phyloP scores from a whole-genome alignment of 1,140 invertebrate species.

The Theocolax elegans region DNA sequence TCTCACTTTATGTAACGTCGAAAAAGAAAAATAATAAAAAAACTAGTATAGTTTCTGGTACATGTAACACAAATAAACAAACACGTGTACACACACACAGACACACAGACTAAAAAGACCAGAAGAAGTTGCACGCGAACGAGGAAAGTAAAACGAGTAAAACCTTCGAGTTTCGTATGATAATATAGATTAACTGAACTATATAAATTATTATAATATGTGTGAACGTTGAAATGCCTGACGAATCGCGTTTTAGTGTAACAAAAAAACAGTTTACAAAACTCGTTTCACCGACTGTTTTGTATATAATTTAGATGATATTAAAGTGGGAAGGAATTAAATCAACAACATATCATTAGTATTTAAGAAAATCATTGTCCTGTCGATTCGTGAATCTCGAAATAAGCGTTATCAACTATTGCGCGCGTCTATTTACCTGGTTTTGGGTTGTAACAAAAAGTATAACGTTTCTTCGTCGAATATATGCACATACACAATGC shows the following conservation, averaged over 20 bases:
- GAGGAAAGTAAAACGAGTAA: constrained; percentile 1
- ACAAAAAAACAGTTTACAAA: neutral
- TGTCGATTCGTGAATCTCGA: constrained; percentile 24
- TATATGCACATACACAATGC: no score
- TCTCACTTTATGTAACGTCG: neutral
- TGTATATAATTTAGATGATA: neutral
- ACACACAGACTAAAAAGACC: constrained; percentile 8
- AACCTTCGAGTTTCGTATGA: constrained; percentile 27
- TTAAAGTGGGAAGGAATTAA: neutral
- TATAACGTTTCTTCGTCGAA: constrained; percentile 31
- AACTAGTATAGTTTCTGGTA: no score
- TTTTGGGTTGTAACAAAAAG: no score
- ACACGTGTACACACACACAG: neutral
- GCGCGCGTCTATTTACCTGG: neutral
- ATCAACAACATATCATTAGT: constrained; percentile 29
- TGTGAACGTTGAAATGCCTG: neutral
- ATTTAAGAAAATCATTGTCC: neutral
- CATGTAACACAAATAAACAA: no score
- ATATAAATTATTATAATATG: neutral
- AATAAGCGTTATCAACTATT: neutral
- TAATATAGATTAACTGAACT: neutral
- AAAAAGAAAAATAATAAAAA: no score
- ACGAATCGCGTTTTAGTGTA: neutral
- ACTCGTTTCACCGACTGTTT: neutral
- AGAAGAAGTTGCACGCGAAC: constrained; percentile 24